phyloP scores from a whole-genome alignment of 2,888 invertebrate genomes.

The Lamproptera curius region DNA sequence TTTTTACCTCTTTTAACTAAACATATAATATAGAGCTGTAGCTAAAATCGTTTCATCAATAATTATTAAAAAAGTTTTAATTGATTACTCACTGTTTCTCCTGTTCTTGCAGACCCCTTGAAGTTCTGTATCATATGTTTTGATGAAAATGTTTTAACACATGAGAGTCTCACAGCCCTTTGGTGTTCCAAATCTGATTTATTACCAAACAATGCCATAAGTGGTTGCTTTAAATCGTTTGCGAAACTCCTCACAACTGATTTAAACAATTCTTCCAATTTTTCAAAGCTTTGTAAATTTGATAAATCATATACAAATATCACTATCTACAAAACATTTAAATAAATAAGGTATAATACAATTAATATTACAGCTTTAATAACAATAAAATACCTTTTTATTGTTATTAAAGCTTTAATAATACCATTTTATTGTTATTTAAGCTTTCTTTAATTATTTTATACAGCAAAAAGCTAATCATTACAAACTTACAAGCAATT shows the following conservation, averaged over 20 bases:
- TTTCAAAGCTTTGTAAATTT: constrained; percentile 87
- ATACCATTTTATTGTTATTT: too few relatives aligned
- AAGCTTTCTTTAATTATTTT: too few relatives aligned
- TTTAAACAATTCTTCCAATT: constrained; percentile 84
- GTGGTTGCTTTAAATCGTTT: constrained; percentile 65
- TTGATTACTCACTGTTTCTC: constrained; percentile 88
- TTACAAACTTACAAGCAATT: too few relatives aligned
- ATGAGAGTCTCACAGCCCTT: constrained; percentile 81
- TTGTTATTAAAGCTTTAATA: too few relatives aligned
- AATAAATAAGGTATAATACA: background rate
- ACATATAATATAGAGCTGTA: too few relatives aligned
- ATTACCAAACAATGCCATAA: constrained; percentile 82
- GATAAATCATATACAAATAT: constrained; percentile 91
- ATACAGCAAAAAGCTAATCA: too few relatives aligned
- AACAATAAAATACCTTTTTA: background rate
- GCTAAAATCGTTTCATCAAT: too few relatives aligned
- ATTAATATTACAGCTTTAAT: too few relatives aligned
- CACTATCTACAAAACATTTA: constrained; percentile 79
- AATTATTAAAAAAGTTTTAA: too few relatives aligned
- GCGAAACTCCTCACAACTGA: constrained; percentile 66
- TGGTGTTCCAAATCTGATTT: constrained; percentile 88
- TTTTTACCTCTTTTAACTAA: too few relatives aligned
- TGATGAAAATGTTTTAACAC: constrained; percentile 81
- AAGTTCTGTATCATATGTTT: constrained; percentile 80
- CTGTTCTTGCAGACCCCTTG: constrained; percentile 84